Evolutionary conservation across 2,888 invertebrate genomes (phyloP).

Genomic region (Hirtodrosophila histrioides): DNA sequence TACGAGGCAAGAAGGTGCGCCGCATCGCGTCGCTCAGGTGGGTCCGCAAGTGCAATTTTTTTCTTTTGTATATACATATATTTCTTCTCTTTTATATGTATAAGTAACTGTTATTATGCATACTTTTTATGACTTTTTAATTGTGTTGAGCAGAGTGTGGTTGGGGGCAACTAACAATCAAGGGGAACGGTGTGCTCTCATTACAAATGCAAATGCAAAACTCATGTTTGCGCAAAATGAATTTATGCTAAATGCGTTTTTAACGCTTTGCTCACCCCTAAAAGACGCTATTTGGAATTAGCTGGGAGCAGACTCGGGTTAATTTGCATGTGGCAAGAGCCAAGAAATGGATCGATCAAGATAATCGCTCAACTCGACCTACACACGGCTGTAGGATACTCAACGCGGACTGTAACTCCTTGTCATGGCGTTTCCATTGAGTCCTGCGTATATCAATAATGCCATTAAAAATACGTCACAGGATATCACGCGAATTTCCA

Average conservation of each 20-base stretch:
- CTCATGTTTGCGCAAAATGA: slow-evolving; percentile 62
- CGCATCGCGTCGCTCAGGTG: slow-evolving; percentile 40
- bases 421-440: slow-evolving; percentile 1
- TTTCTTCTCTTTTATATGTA: slow-evolving; percentile 17
- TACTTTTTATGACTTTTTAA: slow-evolving; percentile 66
- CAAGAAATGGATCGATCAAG: slow-evolving; percentile 47
- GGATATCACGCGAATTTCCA: slow-evolving; percentile 67
- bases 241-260: slow-evolving; percentile 64
- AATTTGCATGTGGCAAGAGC: slow-evolving; percentile 53
- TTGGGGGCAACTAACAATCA: slow-evolving; percentile 7
- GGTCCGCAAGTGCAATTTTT: slow-evolving; percentile 29
- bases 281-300: slow-evolving; percentile 16
- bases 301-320: slow-evolving; percentile 32
- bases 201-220: slow-evolving; percentile 69
- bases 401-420: slow-evolving; percentile 14
- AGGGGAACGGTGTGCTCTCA: slow-evolving; percentile 18
- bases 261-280: slow-evolving; percentile 50
- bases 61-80: slow-evolving; percentile 7
- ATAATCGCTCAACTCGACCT: slow-evolving; percentile 36
- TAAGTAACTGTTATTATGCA: slow-evolving; percentile 33
- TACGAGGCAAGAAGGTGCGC: slow-evolving; percentile 39
- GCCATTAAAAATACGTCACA: slow-evolving; percentile 46
- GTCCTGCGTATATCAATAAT: slow-evolving; percentile 53
- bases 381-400: too few species aligned
- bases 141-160: slow-evolving; percentile 34